Conservation (phyloP, 2,888 invertebrate species). For the Eupithecia dodoneata region DNA sequence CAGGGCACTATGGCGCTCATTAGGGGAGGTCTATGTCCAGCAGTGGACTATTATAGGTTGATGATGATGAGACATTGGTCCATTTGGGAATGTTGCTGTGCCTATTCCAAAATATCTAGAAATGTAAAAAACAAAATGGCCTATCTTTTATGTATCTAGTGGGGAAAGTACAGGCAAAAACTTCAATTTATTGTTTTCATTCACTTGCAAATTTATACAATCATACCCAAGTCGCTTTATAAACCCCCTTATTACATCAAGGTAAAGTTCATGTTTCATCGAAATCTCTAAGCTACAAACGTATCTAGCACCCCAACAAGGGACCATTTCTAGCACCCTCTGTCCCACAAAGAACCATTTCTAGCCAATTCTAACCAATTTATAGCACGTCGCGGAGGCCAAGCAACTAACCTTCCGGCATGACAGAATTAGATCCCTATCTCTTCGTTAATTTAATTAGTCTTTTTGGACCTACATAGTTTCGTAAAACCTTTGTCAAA, state of each 20-base stretch:
- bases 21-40: too few relatives aligned
- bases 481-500: neutral
- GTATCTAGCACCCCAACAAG: conserved; percentile 9
- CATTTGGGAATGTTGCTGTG: too few relatives aligned
- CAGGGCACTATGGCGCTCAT: too few relatives aligned
- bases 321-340: neutral
- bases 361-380: conserved; percentile 20
- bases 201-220: neutral
- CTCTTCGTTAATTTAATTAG: conserved; percentile 18
- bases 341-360: conserved; percentile 17
- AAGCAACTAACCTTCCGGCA: conserved; percentile 25
- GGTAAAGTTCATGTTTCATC: neutral
- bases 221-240: neutral
- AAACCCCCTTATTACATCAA: neutral
- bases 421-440: conserved; percentile 18
- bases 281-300: neutral
- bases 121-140: neutral
- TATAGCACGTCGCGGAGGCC: conserved; percentile 26
- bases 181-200: neutral
- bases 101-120: too few relatives aligned
- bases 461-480: neutral
- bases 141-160: too few relatives aligned
- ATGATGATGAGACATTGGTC: too few relatives aligned
- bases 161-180: neutral
- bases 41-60: too few relatives aligned